These are phyloP conservation scores for Odontothrips loti DNA, from an alignment of 2,888 invertebrate species.

Conservation along the genomic window DNA sequence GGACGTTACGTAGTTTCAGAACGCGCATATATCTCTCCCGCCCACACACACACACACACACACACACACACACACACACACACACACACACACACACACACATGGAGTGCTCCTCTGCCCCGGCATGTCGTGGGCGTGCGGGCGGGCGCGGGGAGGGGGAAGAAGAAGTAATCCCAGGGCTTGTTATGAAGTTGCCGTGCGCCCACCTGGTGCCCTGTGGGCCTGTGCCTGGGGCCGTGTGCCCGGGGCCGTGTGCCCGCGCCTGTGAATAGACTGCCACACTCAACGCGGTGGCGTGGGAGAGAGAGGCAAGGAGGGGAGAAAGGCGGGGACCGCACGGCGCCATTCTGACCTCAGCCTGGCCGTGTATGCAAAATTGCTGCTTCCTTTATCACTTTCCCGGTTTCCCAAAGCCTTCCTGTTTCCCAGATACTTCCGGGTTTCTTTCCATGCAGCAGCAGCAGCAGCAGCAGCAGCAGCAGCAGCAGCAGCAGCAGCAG, in stretches of 20 bases:
- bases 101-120: too few relatives aligned
- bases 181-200: conserved; percentile 24
- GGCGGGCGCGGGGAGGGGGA: not conserved
- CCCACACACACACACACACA: too few relatives aligned
- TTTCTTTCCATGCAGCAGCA: too few relatives aligned
- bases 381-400: not conserved
- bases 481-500: too few relatives aligned
- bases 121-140: not conserved
- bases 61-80: too few relatives aligned
- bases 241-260: too few relatives aligned
- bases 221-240: not conserved
- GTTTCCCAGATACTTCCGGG: not conserved
- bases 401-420: not conserved
- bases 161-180: conserved; percentile 24
- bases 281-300: not conserved
- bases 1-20: too few relatives aligned
- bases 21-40: too few relatives aligned
- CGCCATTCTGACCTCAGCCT: not conserved
- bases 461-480: too few relatives aligned
- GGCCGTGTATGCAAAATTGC: not conserved
- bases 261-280: too few relatives aligned
- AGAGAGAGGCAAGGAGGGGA: not conserved
- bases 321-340: not conserved
- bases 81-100: too few relatives aligned
- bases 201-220: conserved; percentile 13